Percentiles rank a stretch among this genome's conserved stretches.
Conservation (phyloP, 2,797 vertebrate genomes). For the Poeciliopsis paucimaculata region DNA sequence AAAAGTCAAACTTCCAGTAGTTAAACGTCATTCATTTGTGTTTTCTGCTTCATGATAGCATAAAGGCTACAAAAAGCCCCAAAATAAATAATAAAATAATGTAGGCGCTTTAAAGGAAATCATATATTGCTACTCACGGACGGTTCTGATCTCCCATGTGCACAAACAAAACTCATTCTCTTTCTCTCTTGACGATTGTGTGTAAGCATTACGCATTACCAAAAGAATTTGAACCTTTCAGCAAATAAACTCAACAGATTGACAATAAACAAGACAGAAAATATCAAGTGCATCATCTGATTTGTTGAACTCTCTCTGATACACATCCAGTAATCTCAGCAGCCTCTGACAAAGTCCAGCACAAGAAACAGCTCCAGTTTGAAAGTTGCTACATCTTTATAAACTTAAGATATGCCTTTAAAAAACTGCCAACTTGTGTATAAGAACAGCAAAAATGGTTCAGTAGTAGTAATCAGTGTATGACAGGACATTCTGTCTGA, state of each 20-base stretch:
- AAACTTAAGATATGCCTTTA: slow-evolving; percentile 56
- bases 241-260: slow-evolving; percentile 53
- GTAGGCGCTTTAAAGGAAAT: slow-evolving; percentile 62
- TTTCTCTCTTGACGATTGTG: slow-evolving; percentile 67
- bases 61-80: slow-evolving; percentile 64
- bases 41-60: slow-evolving; percentile 71
- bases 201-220: slow-evolving; percentile 62
- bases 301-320: slow-evolving; percentile 66
- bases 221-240: slow-evolving; percentile 27
- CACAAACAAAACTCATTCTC: slow-evolving; percentile 61
- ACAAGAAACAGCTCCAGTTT: slow-evolving; percentile 55
- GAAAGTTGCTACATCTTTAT: slow-evolving; percentile 64
- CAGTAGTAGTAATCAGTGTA: slow-evolving; percentile 62
- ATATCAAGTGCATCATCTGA: slow-evolving; percentile 73
- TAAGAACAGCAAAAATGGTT: slow-evolving; percentile 49
- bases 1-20: slow-evolving; percentile 66
- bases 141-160: slow-evolving; percentile 74
- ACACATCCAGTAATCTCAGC: slow-evolving; percentile 53
- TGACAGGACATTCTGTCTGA: slow-evolving; percentile 59
- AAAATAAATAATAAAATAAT: slow-evolving; percentile 69
- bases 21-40: slow-evolving; percentile 75
- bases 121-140: slow-evolving; percentile 73
- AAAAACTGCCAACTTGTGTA: slow-evolving; percentile 53
- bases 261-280: slow-evolving; percentile 64
- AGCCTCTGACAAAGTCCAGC: slow-evolving; percentile 47